These are phyloP conservation scores for Oikopleura vanhoeffeni DNA, from an alignment of 23 tunicate species.

Conservation along the genomic window DNA sequence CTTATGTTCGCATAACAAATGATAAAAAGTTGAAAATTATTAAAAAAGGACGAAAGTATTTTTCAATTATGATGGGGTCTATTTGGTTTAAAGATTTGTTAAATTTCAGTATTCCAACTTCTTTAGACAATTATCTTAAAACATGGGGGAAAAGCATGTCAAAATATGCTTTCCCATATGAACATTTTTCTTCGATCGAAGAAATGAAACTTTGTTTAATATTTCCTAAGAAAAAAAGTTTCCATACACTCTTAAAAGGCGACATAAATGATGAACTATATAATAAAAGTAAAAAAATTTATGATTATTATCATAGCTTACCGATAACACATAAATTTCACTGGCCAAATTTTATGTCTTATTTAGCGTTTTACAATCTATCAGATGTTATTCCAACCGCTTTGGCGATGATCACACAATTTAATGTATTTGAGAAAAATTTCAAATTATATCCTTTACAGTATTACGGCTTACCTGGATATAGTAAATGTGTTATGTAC, in stretches of 20 bases:
- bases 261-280: not conserved
- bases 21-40: not conserved
- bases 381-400: not conserved
- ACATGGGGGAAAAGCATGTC: not conserved
- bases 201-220: not conserved
- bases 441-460: not conserved
- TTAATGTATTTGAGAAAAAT: not conserved
- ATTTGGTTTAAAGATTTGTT: not conserved
- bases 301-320: not conserved
- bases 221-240: not conserved
- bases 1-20: not conserved
- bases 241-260: not conserved
- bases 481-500: not conserved
- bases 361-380: not conserved
- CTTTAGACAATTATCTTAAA: not conserved
- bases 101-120: not conserved
- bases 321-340: not conserved
- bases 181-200: not conserved
- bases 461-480: not conserved
- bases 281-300: not conserved
- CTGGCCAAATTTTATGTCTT: not conserved
- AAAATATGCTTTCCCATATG: not conserved
- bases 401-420: not conserved
- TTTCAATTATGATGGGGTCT: not conserved
- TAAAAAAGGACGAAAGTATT: not conserved